Base-by-base conservation (phyloP, 2,113 vertebrate genomes). In the Cynopterus brachyotis region DNA sequence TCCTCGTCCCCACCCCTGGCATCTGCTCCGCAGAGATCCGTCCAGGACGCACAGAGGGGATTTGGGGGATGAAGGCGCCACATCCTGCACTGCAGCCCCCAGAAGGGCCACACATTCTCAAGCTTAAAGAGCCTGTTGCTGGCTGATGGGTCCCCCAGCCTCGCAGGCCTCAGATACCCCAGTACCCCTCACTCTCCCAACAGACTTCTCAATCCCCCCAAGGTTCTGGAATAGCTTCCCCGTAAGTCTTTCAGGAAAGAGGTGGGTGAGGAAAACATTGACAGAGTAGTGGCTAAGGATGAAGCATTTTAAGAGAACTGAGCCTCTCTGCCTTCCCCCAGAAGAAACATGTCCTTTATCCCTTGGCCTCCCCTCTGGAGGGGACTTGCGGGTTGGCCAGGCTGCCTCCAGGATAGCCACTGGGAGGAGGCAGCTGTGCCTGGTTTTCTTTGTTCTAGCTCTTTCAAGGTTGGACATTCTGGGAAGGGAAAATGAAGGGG, bases 91-190 rank as follows among this genome's bases (percentile, higher is more conserved):
- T 98, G 97, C 96, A 95, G 97, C 98, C 99, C 70, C 98, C 98
- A 84, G 90, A 98, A 98, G 99, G 98, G 97, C 96, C 97, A 96
- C 99, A 98, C 97, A 99, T 99, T 98, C 99, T 97, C 92, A 96
- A 64, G 79, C 64, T 80, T 82, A 95, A 92, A 98, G 95, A 97
- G 81, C 95, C 89, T 72, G 96, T 97, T 98, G 94, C 97, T 89
- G 88, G 85, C 97, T 47, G 91, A 97, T 96, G 86, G 91, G 67
- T 98, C 95, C 95, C 94, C 94, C 62, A 72, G 95, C 70, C 89
- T 84, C 79, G 12, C 73, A 70, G 90, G 47, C 94, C 95, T 89
- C 60, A 55, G 94, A 89, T 0, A 1, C 20, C 13, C 19, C 37
- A 20, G 53, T 9, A 4, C 9, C 47, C 75, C 53, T 53, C 69